Evolutionary conservation across 2,113 vertebrate genomes (phyloP).

Genomic region (Psettodes erumei): DNA sequence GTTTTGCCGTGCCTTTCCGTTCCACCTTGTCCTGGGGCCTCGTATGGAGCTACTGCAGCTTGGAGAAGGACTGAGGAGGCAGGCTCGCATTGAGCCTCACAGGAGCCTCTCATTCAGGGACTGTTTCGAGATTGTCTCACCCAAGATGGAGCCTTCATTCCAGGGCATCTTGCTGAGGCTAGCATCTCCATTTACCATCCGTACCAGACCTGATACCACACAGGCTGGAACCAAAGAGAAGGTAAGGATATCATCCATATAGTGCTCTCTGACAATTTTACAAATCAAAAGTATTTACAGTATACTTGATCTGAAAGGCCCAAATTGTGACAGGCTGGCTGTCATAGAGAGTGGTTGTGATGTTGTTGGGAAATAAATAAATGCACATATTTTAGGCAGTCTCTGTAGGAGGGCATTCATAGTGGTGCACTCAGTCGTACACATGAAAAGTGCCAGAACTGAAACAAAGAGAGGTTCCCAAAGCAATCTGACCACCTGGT

Average conservation of each 20-base stretch:
- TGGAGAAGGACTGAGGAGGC: slow-evolving; percentile 93
- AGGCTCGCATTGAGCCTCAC: slow-evolving; percentile 90
- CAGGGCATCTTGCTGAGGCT: slow-evolving; percentile 92
- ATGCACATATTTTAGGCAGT: neutral
- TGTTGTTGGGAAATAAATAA: neutral
- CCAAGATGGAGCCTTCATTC: slow-evolving; percentile 92
- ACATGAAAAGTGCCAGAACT: neutral
- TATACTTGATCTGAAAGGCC: neutral
- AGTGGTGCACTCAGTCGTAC: neutral
- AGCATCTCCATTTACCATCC: slow-evolving; percentile 96
- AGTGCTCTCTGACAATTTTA: neutral
- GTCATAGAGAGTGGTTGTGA: neutral
- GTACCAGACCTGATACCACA: slow-evolving; percentile 88
- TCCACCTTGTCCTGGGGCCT: slow-evolving; percentile 95
- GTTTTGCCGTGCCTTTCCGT: slow-evolving; percentile 96
- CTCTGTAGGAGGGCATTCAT: neutral
- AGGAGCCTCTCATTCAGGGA: slow-evolving; percentile 91
- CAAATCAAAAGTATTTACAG: neutral
- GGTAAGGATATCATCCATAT: slow-evolving; percentile 81
- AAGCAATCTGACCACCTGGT: too few relatives aligned
- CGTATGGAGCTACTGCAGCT: slow-evolving; percentile 94
- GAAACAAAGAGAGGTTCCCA: neutral
- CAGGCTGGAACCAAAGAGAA: slow-evolving; percentile 91
- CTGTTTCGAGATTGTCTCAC: slow-evolving; percentile 96
- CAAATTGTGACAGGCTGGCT: neutral